Conservation (phyloP, 2,888 invertebrate species). For the Eupithecia centaureata region DNA sequence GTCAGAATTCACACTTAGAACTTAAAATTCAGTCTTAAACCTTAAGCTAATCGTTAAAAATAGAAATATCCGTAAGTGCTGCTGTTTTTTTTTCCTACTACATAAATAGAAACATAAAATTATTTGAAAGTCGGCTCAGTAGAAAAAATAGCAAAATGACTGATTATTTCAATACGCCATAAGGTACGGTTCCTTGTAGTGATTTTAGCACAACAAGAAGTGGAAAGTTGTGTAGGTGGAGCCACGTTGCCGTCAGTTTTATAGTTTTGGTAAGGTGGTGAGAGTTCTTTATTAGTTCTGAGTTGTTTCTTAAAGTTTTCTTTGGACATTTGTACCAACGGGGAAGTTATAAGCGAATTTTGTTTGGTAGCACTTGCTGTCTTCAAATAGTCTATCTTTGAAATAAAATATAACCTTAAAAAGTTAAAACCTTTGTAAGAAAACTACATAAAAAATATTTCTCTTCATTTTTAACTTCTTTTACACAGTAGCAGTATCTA, state of each 20-base stretch:
- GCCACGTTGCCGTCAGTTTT: not conserved
- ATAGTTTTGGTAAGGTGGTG: constrained; percentile 1
- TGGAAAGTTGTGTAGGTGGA: constrained; percentile 9
- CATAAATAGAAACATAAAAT: too few species aligned
- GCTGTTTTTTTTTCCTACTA: too few species aligned
- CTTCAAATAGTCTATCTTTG: not conserved
- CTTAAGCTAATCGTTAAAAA: too few species aligned
- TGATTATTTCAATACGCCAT: not conserved
- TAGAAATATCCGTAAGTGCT: too few species aligned
- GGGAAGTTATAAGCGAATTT: constrained; percentile 3
- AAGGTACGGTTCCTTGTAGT: not conserved
- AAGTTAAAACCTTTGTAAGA: too few species aligned
- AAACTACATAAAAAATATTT: too few species aligned
- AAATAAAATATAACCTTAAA: not conserved
- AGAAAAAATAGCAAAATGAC: not conserved
- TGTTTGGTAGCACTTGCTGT: not conserved
- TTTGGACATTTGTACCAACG: not conserved
- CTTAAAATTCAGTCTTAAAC: too few species aligned
- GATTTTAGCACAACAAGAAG: constrained; percentile 26
- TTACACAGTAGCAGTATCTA: too few species aligned
- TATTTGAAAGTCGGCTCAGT: not conserved
- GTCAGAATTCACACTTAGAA: too few species aligned
- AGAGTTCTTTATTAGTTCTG: constrained; percentile 15
- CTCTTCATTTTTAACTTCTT: too few species aligned
- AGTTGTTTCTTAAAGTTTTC: constrained; percentile 8